These are phyloP conservation scores for Cossypha niveicapilla DNA, from an alignment of 2,797 vertebrate genomes.

Conservation along the genomic window DNA sequence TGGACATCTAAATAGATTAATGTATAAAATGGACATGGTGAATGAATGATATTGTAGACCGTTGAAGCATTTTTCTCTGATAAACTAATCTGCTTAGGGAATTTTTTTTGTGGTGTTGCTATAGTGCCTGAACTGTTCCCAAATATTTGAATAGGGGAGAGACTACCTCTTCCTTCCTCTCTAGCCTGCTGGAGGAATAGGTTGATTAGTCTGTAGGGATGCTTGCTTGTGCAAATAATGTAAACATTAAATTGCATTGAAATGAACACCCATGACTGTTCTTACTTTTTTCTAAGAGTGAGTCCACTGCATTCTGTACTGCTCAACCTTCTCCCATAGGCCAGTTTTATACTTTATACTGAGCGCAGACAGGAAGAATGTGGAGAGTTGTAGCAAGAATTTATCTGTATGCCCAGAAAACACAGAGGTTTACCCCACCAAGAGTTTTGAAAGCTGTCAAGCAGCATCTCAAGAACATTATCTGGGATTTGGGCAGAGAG, in stretches of 20 bases:
- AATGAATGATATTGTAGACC: background rate
- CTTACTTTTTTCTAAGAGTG: background rate
- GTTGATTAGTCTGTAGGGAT: background rate
- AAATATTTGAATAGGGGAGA: background rate
- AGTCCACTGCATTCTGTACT: background rate
- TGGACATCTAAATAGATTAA: background rate
- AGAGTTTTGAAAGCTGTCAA: background rate
- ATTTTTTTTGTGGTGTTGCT: background rate
- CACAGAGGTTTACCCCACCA: background rate
- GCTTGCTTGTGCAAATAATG: background rate
- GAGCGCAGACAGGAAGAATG: background rate
- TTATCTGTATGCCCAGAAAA: background rate
- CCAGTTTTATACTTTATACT: background rate
- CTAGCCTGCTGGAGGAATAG: background rate
- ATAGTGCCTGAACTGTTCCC: background rate
- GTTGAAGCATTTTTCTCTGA: background rate
- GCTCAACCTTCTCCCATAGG: background rate
- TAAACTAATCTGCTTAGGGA: background rate
- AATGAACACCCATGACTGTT: background rate
- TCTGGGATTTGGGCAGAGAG: background rate
- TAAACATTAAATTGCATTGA: background rate
- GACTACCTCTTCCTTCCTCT: slow-evolving; percentile 41
- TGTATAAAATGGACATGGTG: background rate
- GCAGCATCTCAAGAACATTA: accelerated
- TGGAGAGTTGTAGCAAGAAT: background rate